Evolutionary conservation across 2,888 invertebrate species (phyloP).

Genomic region (Papilio gigon): DNA sequence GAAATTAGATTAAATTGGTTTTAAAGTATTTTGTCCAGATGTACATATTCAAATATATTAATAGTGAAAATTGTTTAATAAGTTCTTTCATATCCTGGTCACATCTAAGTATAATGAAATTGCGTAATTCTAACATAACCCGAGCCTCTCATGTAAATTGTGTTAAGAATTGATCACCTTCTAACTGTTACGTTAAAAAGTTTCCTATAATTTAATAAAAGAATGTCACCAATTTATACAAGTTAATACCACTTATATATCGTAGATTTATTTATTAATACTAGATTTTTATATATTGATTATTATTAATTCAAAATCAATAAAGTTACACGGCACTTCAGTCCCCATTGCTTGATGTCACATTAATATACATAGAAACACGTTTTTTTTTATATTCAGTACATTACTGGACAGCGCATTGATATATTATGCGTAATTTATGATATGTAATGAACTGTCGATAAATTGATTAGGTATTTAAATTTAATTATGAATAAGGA

Average conservation of each 20-base stretch:
- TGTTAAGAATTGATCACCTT: not conserved
- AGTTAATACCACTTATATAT: conserved; percentile 4
- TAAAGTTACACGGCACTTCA: conserved; percentile 11
- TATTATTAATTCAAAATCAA: conserved; percentile 12
- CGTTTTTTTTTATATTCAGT: conserved; percentile 12
- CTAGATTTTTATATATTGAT: conserved; percentile 3
- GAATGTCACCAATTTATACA: not conserved
- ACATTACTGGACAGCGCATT: conserved; percentile 4
- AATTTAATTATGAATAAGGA: not conserved
- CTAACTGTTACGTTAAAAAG: not conserved
- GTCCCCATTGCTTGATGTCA: not conserved
- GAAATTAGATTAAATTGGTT: too few relatives aligned
- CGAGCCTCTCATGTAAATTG: too few relatives aligned
- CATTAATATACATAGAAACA: conserved; percentile 14
- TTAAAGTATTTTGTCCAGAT: too few relatives aligned
- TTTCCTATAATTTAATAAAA: not conserved
- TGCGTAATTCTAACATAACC: not conserved
- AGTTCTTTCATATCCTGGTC: too few relatives aligned
- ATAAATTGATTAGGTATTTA: not conserved
- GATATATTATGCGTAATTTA: conserved; percentile 17
- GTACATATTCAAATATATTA: too few relatives aligned
- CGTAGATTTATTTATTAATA: not conserved
- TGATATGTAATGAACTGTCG: conserved; percentile 7
- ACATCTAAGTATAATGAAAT: not conserved
- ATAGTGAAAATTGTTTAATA: too few relatives aligned